Percentiles rank a stretch among this genome's conserved stretches.
These are phyloP conservation scores for Carapus acus DNA, from an alignment of 2,797 vertebrate species.

Conservation along the genomic window DNA sequence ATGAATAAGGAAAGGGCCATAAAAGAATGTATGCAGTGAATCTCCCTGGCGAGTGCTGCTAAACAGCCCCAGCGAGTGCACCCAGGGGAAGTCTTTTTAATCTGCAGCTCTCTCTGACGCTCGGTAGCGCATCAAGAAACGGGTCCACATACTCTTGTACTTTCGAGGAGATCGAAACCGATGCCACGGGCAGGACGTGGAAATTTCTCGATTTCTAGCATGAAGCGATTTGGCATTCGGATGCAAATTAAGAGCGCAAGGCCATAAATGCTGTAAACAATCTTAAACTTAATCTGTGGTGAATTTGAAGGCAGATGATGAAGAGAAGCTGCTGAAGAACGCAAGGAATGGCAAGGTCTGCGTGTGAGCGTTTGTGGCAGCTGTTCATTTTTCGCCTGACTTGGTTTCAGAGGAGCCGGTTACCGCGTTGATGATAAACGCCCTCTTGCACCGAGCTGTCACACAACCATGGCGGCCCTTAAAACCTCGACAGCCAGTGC, in stretches of 20 bases:
- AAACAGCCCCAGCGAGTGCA: constrained; percentile 65
- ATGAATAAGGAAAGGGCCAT: constrained; percentile 73
- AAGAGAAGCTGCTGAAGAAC: constrained; percentile 29
- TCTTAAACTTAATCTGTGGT: too few species aligned
- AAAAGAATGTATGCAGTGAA: constrained; percentile 73
- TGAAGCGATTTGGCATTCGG: constrained; percentile 8
- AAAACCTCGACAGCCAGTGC: constrained; percentile 63
- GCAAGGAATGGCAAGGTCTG: constrained; percentile 62
- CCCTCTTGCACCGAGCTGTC: constrained; percentile 61
- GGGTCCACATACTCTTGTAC: constrained; percentile 56
- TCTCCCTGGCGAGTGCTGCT: constrained; percentile 61
- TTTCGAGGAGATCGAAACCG: constrained; percentile 51
- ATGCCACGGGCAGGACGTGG: constrained; percentile 44
- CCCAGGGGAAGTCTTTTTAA: constrained; percentile 67
- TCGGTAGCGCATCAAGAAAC: constrained; percentile 48
- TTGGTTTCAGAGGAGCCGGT: constrained; percentile 73
- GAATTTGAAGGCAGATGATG: too few species aligned
- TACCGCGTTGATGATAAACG: constrained; percentile 78
- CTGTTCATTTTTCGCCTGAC: constrained; percentile 88
- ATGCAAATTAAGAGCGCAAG: neutral
- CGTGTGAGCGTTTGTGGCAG: constrained; percentile 76
- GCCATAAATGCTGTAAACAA: neutral
- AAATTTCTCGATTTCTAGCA: neutral
- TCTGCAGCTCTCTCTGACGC: constrained; percentile 61
- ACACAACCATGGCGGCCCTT: constrained; percentile 62